Evolutionary conservation across 1,140 invertebrate genomes (phyloP).

Genomic region (Drosophila ananassae): DNA sequence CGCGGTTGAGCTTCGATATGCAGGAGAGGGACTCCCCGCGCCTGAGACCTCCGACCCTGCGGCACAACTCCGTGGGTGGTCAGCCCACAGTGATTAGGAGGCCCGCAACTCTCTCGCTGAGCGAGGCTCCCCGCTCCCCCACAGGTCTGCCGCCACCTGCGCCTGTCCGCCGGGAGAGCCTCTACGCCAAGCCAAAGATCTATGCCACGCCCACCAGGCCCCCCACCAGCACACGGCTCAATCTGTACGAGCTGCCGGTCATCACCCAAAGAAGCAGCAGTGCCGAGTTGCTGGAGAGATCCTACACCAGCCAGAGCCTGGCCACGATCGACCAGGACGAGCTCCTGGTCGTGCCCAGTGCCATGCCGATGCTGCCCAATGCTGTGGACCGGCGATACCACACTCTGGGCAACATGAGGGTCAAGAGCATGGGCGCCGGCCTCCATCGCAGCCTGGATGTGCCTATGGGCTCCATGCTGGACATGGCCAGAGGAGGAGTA

Average conservation of each 20-base stretch:
- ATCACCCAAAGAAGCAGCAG: slow-evolving; percentile 75
- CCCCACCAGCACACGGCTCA: slow-evolving; percentile 54
- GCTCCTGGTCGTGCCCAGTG: slow-evolving; percentile 71
- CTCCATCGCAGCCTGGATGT: slow-evolving; percentile 69
- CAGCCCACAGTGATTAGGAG: slow-evolving; percentile 44
- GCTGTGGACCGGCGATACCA: slow-evolving; percentile 79
- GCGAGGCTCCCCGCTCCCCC: slow-evolving; percentile 62
- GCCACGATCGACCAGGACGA: slow-evolving; percentile 80
- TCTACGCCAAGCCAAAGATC: slow-evolving; percentile 81
- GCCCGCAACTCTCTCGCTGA: slow-evolving; percentile 71
- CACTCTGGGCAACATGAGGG: slow-evolving; percentile 79
- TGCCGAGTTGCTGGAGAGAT: slow-evolving; percentile 74
- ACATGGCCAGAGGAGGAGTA: slow-evolving; percentile 41
- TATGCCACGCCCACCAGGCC: slow-evolving; percentile 71
- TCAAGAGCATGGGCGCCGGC: slow-evolving; percentile 75
- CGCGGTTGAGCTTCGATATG: slow-evolving; percentile 68
- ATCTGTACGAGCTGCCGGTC: slow-evolving; percentile 69
- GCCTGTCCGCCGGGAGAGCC: slow-evolving; percentile 73
- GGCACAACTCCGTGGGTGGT: slow-evolving; percentile 61
- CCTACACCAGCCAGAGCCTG: slow-evolving; percentile 74
- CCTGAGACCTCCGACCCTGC: slow-evolving; percentile 49
- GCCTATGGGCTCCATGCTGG: slow-evolving; percentile 74
- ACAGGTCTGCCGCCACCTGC: slow-evolving; percentile 69
- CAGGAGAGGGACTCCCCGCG: slow-evolving; percentile 54
- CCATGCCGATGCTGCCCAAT: slow-evolving; percentile 77